Base-by-base conservation (phyloP, 2,797 vertebrate genomes). In the Pangasius macronema region DNA sequence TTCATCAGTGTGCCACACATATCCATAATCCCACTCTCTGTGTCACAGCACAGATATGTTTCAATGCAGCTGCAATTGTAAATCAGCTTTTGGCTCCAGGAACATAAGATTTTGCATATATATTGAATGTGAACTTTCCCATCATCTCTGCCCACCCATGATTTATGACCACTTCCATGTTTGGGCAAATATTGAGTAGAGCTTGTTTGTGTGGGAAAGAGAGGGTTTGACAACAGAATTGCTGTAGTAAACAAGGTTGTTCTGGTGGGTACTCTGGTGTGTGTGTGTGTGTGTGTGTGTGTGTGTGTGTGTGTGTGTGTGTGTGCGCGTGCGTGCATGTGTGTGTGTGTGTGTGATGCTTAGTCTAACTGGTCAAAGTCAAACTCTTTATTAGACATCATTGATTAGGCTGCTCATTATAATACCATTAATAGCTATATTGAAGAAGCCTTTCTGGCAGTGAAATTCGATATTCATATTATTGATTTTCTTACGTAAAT, bases 161-260 rank as follows among this genome's bases (percentile, higher is more conserved):
- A 80, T 33, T 51, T 49, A 49, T 81, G 63, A 30, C 53, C 67
- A 83, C 49, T 42, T 68, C 59, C 33, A 76, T 87, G 46, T 87
- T 63, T 76, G 55, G 80, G 80, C 18, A 83, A 75, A 73, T 68
- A 67, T 81, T 86, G 24, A 24, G 65, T 70, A 22, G 18, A 67
- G 63, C 11, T 33, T 70, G 30, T 49, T 61, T 67, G 46, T 39
- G n/a, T 70, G 63, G 22, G 79, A 83, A 59, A 53, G 30, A 51
- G 55, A 24, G 70, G 16, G 7, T 65, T 65, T 77, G 39, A 22
- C 53, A 27, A 77, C 6, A 49, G 30, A 46, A 27, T 51, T 82
- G 27, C 39, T 55, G 20, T 18, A 14, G 65, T 30, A 13, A 82
- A 70, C 24, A 49, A 20, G n/a, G 14, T 55, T 55, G 73, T 5